Percentiles rank a stretch among this genome's conserved stretches.
Evolutionary conservation across 2,888 invertebrate species (phyloP).

Genomic region (Pegoplata infirma): DNA sequence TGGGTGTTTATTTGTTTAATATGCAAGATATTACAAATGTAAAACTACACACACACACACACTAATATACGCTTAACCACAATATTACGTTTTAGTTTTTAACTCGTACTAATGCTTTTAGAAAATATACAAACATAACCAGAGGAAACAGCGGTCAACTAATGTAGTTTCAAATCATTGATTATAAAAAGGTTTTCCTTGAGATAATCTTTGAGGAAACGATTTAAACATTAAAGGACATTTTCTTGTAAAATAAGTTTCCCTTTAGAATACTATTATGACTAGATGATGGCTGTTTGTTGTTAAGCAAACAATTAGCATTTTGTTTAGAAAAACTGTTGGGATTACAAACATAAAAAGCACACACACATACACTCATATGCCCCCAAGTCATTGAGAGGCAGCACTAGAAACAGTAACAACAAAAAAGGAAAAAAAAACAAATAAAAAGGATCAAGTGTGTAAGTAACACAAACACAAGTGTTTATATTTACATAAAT

Average conservation of each 20-base stretch:
- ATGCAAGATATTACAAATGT: background rate
- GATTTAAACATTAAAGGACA: background rate
- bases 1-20: background rate
- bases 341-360: background rate
- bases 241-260: background rate
- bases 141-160: background rate
- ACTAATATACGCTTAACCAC: background rate
- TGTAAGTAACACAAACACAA: constrained; percentile 15
- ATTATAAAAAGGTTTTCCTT: background rate
- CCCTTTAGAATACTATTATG: background rate
- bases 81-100: background rate
- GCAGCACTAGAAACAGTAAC: background rate
- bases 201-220: background rate
- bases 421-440: background rate
- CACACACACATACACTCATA: background rate
- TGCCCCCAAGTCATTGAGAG: background rate
- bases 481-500: constrained; percentile 32
- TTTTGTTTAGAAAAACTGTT: background rate
- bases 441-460: constrained; percentile 2
- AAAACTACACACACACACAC: background rate
- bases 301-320: background rate
- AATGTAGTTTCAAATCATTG: no score
- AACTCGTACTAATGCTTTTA: no score
- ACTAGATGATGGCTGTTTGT: background rate
- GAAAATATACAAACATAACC: background rate